Evolutionary conservation across 2,888 invertebrate species (phyloP).

Genomic region (Noctua fimbriata): DNA sequence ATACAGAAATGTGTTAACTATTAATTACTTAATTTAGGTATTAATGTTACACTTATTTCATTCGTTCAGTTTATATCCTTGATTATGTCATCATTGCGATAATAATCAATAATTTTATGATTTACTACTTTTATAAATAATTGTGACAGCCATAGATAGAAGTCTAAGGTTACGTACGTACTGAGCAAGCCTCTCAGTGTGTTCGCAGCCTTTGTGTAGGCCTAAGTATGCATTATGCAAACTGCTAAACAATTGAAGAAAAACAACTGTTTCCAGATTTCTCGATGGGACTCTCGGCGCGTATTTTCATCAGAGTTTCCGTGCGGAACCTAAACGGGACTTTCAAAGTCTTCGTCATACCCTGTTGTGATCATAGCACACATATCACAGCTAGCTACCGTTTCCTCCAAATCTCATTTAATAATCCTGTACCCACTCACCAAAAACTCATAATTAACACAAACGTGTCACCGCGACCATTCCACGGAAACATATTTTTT

Average conservation of each 20-base stretch:
- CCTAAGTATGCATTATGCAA: neutral
- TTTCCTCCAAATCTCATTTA: neutral
- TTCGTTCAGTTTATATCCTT: neutral
- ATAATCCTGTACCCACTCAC: neutral
- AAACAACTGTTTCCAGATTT: neutral
- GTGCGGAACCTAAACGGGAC: too few relatives aligned
- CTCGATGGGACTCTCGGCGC: neutral
- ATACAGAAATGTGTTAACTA: neutral
- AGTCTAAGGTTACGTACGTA: neutral
- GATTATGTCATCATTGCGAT: neutral
- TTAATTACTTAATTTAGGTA: conserved; percentile 21
- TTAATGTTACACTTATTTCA: neutral
- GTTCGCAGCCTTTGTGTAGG: neutral
- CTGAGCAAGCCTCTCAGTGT: neutral
- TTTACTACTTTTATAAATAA: neutral
- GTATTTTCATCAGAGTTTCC: neutral
- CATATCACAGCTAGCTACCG: neutral
- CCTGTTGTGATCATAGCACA: neutral
- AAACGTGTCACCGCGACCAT: conserved; percentile 36
- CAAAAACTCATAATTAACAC: conserved; percentile 37
- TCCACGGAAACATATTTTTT: conserved; percentile 47
- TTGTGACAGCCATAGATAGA: neutral
- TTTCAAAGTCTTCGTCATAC: neutral
- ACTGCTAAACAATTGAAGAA: neutral
- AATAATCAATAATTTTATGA: neutral